Evolutionary conservation across 2,797 vertebrate genomes (phyloP).

Genomic region (Sebastes umbrosus): DNA sequence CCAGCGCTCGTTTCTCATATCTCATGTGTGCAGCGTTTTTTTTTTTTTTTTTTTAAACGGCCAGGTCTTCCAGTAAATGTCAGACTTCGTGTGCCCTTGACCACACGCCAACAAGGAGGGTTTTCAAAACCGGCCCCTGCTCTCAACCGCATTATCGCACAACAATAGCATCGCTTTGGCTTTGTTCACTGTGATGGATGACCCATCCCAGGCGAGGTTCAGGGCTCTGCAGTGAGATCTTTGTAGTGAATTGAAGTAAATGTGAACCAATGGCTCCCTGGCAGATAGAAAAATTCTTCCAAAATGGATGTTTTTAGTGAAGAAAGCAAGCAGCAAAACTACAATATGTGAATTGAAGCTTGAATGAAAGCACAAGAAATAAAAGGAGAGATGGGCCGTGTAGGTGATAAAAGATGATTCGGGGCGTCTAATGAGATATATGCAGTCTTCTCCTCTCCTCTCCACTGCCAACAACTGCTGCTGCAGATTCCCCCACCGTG

Average conservation of each 20-base stretch:
- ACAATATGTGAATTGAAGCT: not conserved
- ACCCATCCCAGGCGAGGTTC: not conserved
- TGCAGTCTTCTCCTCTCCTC: conserved; percentile 31
- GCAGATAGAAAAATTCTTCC: not conserved
- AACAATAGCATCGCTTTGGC: not conserved
- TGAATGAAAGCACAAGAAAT: not conserved
- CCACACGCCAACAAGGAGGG: not conserved
- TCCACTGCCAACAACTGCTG: conserved; percentile 43
- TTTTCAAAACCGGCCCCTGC: not conserved
- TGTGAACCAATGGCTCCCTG: not conserved
- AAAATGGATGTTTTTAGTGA: not conserved
- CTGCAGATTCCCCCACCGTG: conserved; percentile 43
- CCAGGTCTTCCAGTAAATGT: not conserved
- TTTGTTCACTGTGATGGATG: not conserved
- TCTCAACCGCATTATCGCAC: not conserved
- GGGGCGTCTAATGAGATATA: conserved; percentile 53
- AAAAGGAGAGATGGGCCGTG: not conserved
- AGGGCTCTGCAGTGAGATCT: not conserved
- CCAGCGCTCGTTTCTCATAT: not conserved
- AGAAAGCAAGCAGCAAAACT: not conserved
- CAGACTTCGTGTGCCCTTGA: conserved; percentile 20
- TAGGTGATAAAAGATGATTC: conserved; percentile 35
- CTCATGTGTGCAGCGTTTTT: not conserved
- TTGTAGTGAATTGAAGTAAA: not conserved
- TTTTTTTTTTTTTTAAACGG: not conserved